A percentile compares a stretch with the other conserved stretches of the same genome.
phyloP scores from a whole-genome alignment of 2,888 invertebrate genomes.

The Tinea trinotella region DNA sequence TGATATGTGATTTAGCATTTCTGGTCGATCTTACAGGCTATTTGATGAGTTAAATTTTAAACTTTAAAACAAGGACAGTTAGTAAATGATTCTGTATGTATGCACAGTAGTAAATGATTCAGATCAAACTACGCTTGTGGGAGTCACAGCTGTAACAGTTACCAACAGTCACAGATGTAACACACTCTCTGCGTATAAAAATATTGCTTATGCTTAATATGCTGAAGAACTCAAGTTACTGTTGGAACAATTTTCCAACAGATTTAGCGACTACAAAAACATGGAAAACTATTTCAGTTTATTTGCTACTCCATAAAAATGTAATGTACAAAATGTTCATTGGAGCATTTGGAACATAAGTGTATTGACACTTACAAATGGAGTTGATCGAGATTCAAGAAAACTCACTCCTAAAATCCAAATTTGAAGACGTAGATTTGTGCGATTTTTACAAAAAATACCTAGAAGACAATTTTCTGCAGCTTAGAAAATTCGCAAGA shows the following conservation, averaged over 20 bases:
- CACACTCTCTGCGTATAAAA: slow-evolving; percentile 18
- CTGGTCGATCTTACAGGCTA: too few relatives aligned
- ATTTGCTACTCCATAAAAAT: slow-evolving; percentile 22
- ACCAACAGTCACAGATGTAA: slow-evolving; percentile 9
- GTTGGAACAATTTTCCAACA: slow-evolving; percentile 22
- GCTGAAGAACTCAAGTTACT: slow-evolving; percentile 21
- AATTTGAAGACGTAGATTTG: slow-evolving; percentile 19
- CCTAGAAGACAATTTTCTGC: slow-evolving; percentile 19
- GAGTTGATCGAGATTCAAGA: slow-evolving; percentile 21
- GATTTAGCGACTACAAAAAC: slow-evolving; percentile 20
- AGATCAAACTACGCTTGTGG: slow-evolving; percentile 15
- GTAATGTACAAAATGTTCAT: slow-evolving; percentile 21
- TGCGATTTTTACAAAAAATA: slow-evolving; percentile 20
- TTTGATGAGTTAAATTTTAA: too few relatives aligned
- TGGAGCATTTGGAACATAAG: too few relatives aligned
- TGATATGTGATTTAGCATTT: too few relatives aligned
- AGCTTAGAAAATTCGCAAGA: slow-evolving; percentile 19
- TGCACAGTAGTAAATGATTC: background rate
- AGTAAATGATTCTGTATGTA: background rate
- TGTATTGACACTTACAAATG: slow-evolving; percentile 21
- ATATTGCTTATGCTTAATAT: slow-evolving; percentile 16
- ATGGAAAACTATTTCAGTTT: slow-evolving; percentile 21
- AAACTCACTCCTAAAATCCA: slow-evolving; percentile 19
- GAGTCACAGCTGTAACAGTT: slow-evolving; percentile 6
- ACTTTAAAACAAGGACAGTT: too few relatives aligned